phyloP scores from a whole-genome alignment of 2,113 vertebrate species.

The Dromiciops gliroides region DNA sequence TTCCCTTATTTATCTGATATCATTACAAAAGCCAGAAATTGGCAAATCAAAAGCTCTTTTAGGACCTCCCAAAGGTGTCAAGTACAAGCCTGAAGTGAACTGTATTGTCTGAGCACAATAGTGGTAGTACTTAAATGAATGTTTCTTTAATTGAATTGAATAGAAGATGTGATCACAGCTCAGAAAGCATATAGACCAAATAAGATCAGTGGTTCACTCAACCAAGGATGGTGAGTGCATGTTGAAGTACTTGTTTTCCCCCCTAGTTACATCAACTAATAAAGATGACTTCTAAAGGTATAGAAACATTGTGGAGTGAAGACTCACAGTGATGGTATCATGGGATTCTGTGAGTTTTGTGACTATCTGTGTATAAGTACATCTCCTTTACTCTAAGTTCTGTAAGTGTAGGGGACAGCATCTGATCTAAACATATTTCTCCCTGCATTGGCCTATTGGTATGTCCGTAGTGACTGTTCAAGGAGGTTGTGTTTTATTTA shows the following conservation, averaged over 20 bases:
- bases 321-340: not conserved
- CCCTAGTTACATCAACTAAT: not conserved
- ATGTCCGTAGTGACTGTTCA: not conserved
- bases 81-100: not conserved
- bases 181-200: not conserved
- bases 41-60: not conserved
- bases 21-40: not conserved
- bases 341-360: not conserved
- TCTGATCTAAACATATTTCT: not conserved
- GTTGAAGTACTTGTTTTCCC: not conserved
- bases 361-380: not conserved
- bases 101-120: not conserved
- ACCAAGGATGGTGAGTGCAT: not conserved
- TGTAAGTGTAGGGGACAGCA: not conserved
- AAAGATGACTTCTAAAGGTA: not conserved
- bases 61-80: not conserved
- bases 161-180: not conserved
- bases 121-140: not conserved
- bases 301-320: not conserved
- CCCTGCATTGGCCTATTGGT: not conserved
- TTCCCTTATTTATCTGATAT: not conserved
- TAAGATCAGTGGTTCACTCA: not conserved
- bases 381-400: not conserved
- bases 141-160: not conserved
- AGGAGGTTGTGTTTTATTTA: not conserved